phyloP scores from a whole-genome alignment of 2,797 vertebrate species.

The Denticeps clupeoides region DNA sequence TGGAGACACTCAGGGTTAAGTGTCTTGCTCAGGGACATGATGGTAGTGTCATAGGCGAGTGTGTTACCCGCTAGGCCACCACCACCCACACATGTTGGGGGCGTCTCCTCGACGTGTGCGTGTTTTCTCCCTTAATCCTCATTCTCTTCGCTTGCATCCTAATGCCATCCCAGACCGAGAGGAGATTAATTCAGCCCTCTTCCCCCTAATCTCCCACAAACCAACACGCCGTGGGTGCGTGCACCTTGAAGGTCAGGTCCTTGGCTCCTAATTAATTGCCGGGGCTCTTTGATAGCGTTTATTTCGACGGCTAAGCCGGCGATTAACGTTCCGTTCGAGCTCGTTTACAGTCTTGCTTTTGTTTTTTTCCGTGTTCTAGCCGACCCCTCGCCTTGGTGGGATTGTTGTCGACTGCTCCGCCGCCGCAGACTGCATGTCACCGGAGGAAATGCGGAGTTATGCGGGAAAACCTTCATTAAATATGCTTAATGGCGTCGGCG shows the following conservation, averaged over 20 bases:
- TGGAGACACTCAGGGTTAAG: too few relatives aligned
- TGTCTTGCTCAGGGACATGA: too few relatives aligned
- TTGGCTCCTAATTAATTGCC: slow-evolving; percentile 44
- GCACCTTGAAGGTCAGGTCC: slow-evolving; percentile 56
- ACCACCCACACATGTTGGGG: too few relatives aligned
- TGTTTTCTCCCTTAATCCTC: slow-evolving; percentile 17
- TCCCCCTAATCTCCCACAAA: slow-evolving; percentile 44
- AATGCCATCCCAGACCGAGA: slow-evolving; percentile 34
- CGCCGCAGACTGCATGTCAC: slow-evolving; percentile 23
- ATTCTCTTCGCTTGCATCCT: slow-evolving; percentile 20
- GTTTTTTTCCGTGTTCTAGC: slow-evolving; percentile 5
- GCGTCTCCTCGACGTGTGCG: slow-evolving; percentile 1
- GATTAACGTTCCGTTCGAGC: slow-evolving; percentile 49
- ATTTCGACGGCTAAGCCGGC: slow-evolving; percentile 35
- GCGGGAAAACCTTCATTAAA: slow-evolving; percentile 41
- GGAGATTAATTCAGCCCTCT: slow-evolving; percentile 36
- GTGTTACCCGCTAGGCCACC: too few relatives aligned
- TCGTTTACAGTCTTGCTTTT: slow-evolving; percentile 33
- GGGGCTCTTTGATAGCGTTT: slow-evolving; percentile 40
- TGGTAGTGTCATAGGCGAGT: too few relatives aligned
- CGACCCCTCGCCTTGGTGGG: slow-evolving; percentile 9
- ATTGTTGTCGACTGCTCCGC: slow-evolving; percentile 45
- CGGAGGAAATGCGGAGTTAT: slow-evolving; percentile 39
- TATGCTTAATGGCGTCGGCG: slow-evolving; percentile 40
- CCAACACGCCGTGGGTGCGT: slow-evolving; percentile 40